These are phyloP conservation scores for Eira barbara DNA, from an alignment of 2,113 vertebrate genomes.

Conservation along the genomic window DNA sequence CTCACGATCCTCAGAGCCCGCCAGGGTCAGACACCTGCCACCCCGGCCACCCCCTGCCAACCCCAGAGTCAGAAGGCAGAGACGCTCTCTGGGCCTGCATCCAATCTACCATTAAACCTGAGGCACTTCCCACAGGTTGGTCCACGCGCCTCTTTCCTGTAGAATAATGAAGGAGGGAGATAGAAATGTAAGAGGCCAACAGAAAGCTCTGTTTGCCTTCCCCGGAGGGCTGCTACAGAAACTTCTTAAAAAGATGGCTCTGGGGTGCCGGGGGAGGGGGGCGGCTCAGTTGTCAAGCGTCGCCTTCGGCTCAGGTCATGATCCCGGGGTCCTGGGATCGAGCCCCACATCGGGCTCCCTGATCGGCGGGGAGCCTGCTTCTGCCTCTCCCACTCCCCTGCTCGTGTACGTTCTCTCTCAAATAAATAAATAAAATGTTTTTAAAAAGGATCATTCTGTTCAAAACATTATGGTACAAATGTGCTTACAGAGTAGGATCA, in stretches of 20 bases:
- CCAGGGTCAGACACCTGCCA: not conserved
- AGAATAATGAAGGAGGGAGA: not conserved
- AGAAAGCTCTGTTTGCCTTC: not conserved
- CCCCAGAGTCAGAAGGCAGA: not conserved
- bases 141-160: not conserved
- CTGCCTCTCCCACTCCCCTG: too few relatives aligned
- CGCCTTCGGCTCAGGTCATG: too few relatives aligned
- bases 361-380: too few relatives aligned
- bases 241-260: not conserved
- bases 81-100: not conserved
- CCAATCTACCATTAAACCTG: not conserved
- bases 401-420: too few relatives aligned
- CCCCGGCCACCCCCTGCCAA: not conserved
- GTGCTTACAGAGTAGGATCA: not conserved
- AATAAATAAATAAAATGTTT: too few relatives aligned
- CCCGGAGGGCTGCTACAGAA: not conserved
- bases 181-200: not conserved
- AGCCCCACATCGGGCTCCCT: too few relatives aligned
- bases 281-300: too few relatives aligned
- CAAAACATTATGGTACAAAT: not conserved
- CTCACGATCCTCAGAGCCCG: not conserved
- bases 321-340: too few relatives aligned
- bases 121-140: not conserved
- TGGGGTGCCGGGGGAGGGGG: too few relatives aligned
- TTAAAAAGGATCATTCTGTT: not conserved